Percentiles rank a stretch among this genome's conserved stretches.
These are phyloP conservation scores for Drosophila grimshawi DNA, from an alignment of 1,140 invertebrate species.

Conservation along the genomic window DNA sequence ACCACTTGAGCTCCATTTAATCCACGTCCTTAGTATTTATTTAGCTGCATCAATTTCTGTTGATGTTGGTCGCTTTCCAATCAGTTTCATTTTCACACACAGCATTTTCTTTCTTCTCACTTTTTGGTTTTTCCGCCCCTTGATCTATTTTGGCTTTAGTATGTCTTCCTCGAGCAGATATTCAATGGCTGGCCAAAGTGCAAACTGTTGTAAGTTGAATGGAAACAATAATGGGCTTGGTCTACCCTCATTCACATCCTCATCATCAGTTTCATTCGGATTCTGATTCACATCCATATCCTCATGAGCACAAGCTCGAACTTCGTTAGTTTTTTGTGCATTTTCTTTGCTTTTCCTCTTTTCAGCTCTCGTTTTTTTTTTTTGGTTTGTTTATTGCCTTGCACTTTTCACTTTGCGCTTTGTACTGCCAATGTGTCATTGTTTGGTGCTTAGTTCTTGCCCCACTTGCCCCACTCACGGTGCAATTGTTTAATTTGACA, in stretches of 20 bases:
- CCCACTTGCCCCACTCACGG: constrained; percentile 31
- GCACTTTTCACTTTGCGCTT: constrained; percentile 72
- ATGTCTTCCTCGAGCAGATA: constrained; percentile 34
- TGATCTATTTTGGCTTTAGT: constrained; percentile 62
- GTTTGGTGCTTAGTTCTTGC: constrained; percentile 55
- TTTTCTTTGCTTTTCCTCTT: constrained; percentile 30
- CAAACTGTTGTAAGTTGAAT: constrained; percentile 82
- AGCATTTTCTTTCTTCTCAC: constrained; percentile 72
- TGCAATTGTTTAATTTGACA: constrained; percentile 68
- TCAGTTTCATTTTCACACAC: constrained; percentile 77
- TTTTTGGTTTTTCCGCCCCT: constrained; percentile 37
- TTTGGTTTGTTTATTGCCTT: constrained; percentile 63
- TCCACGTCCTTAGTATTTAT: constrained; percentile 26
- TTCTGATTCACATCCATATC: constrained; percentile 28
- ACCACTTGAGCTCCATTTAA: constrained; percentile 4
- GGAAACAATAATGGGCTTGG: constrained; percentile 78
- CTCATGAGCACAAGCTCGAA: constrained; percentile 1
- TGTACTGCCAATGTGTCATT: constrained; percentile 56
- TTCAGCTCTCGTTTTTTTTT: constrained; percentile 25
- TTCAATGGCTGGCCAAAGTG: constrained; percentile 68
- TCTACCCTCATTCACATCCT: constrained; percentile 12
- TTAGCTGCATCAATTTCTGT: constrained; percentile 50
- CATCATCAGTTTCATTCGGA: constrained; percentile 1
- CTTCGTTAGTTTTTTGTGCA: constrained; percentile 23
- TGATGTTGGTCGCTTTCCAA: constrained; percentile 47